Evolutionary conservation across 2,797 vertebrate genomes (phyloP), one percentile per base, ranked within the genome.

Genomic region (Sebastes cheni): DNA sequence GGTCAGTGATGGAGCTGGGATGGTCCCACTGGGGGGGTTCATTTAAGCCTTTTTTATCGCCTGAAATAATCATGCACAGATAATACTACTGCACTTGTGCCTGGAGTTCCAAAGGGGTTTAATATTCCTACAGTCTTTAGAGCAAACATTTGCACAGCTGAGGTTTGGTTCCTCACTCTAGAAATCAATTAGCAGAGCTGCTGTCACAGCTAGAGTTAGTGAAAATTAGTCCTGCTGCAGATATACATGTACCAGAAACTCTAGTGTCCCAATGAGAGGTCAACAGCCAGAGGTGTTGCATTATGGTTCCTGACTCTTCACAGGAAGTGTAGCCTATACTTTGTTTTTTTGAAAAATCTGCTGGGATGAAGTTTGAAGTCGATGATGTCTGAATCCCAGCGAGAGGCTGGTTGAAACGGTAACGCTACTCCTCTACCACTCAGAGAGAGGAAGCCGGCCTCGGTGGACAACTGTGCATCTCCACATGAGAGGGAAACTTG

Each of bases 1-100:
- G 76, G 76, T 80, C 78, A 75, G 12, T 12, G 67, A 20, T 72
- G 27, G 70, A 75, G 67, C 59, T 68, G 61, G 67, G 27, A 59
- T 23, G 8, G 6, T 4, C 10, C 29, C 10, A 13, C 30, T 23
- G 11, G 1, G 22, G 25, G 25, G 23, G 16, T 61, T 25, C 2
- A 67, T 39, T 67, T 39, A 54, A 79, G n/a, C 5, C 12, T 8
- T 65, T 65, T 78, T 62, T 56, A 82, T 72, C 39, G 30, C 30
- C 29, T 71, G 22, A 23, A 30, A 50, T 68, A 23, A 61, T 30
- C 5, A n/a, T 14, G 34, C 34, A 36, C 12, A 30, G 13, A 16
- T 4, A 9, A 52, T 5, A 54, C 36, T 2, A 3, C 29, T 52
- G 66, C 25, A 20, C 6, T 20, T 55, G 10, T 23, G 18, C 60